These are phyloP conservation scores for Drymodes brunneopygia DNA, from an alignment of 2,113 vertebrate species.

Conservation along the genomic window DNA sequence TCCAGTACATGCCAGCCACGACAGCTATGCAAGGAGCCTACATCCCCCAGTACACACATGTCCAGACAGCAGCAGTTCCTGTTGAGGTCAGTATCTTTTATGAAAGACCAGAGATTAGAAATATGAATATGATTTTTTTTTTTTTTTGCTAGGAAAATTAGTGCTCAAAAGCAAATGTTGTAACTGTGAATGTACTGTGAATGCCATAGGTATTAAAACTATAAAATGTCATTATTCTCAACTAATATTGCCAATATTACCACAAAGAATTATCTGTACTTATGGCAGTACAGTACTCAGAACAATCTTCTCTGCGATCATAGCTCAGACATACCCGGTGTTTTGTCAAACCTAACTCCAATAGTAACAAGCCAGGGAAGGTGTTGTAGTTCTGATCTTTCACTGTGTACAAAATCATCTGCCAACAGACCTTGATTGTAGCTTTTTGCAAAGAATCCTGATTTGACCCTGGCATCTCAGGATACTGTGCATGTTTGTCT, in stretches of 20 bases:
- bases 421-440: not conserved
- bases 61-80: slow-evolving; percentile 86
- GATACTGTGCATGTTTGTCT: not conserved
- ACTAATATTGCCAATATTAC: not conserved
- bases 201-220: not conserved
- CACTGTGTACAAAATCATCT: not conserved
- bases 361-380: not conserved
- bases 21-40: slow-evolving; percentile 94
- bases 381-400: not conserved
- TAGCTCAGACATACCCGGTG: not conserved
- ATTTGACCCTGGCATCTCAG: not conserved
- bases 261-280: not conserved
- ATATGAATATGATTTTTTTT: not conserved
- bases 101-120: not conserved
- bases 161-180: not conserved
- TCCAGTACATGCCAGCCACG: slow-evolving; percentile 91
- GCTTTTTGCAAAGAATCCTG: not conserved
- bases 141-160: not conserved
- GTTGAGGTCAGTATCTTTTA: slow-evolving; percentile 82
- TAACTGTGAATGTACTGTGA: not conserved
- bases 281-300: not conserved
- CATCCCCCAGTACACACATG: slow-evolving; percentile 90
- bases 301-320: not conserved
- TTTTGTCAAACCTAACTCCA: not conserved
- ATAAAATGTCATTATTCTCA: not conserved